Percentiles rank a stretch among this genome's conserved stretches.
These are phyloP conservation scores for Delichon dasypus DNA, from an alignment of 2,797 vertebrate genomes.

Conservation along the genomic window DNA sequence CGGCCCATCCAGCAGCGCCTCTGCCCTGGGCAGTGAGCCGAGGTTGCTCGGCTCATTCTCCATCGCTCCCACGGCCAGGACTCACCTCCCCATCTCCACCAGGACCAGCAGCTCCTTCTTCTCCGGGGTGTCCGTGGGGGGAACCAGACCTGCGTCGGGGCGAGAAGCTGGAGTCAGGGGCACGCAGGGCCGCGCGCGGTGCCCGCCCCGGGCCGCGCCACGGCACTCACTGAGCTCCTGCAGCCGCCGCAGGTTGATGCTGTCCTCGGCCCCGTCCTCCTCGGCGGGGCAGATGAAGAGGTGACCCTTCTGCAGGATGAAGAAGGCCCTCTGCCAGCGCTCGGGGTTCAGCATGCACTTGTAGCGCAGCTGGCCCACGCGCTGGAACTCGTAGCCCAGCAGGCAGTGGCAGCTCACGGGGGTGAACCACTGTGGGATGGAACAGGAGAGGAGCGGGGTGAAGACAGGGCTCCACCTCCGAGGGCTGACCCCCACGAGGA, in stretches of 20 bases:
- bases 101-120: conserved; percentile 92
- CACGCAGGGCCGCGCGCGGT: accelerated
- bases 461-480: accelerated
- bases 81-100: conserved; percentile 94
- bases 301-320: conserved; percentile 93
- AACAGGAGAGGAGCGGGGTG: background rate
- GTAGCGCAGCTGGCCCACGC: conserved; percentile 87
- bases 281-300: conserved; percentile 90
- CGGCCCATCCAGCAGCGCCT: accelerated
- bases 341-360: conserved; percentile 90
- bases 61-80: accelerated
- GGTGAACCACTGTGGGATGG: conserved; percentile 78
- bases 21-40: accelerated
- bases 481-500: accelerated
- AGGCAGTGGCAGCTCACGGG: conserved; percentile 93
- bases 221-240: conserved; percentile 92
- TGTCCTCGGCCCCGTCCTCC: conserved; percentile 89
- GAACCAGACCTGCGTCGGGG: conserved; percentile 78
- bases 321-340: conserved; percentile 90
- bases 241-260: conserved; percentile 91
- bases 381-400: conserved; percentile 88
- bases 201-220: accelerated
- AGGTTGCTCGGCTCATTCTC: background rate
- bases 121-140: conserved; percentile 83
- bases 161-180: background rate